Base-by-base conservation (phyloP, 2,888 invertebrate species). In the Plagodis pulveraria region DNA sequence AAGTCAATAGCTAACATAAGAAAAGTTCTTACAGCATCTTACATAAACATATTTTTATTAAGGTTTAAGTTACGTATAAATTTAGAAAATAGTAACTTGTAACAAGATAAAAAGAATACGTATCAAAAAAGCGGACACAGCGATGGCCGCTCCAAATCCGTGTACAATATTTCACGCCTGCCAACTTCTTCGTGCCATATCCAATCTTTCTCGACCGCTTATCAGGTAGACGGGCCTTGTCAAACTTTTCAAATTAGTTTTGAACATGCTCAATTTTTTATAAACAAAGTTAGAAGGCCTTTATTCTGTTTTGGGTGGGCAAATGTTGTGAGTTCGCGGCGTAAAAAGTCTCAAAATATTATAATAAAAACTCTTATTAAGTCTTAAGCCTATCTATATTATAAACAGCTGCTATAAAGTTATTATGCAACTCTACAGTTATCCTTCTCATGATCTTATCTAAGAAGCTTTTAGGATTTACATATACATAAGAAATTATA, bases 191-290 rank as follows among this genome's bases (percentile, higher is more conserved):
- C 82, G 77, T 82, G 82, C 79, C 77, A 79, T 78, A 81, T 83
- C 81, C 81, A 84, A 86, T 87, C 80, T 86, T 78, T 73, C 73
- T 77, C 79, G 77, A 74, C 77, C 80, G 82, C 83, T 84, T 85
- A 85, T 83, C 87, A 87, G 87, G 86, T 86, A 83, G 78, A 81
- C 77, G 81, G 78, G 79, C 62, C 80, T 78, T 81, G 83, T 84
- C 83, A 86, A 88, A 87, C 82, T 87, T 87, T 85, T 84, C 68
- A 84, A 86, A 89, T 88, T 83, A 81, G 75, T 82, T 85, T 82
- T 74, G 73, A 78, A 81, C 74, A 79, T 78, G 76, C 70, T 71
- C 72, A 69, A 70, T 63, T 74, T 73, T 74, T 74, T 73, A 71
- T 72, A 73, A 74, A 73, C 69, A 67, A 72, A 74, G 71, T 73